These are phyloP conservation scores for Caenorhabditis japonica DNA, from an alignment of 2,888 invertebrate species.

Conservation along the genomic window DNA sequence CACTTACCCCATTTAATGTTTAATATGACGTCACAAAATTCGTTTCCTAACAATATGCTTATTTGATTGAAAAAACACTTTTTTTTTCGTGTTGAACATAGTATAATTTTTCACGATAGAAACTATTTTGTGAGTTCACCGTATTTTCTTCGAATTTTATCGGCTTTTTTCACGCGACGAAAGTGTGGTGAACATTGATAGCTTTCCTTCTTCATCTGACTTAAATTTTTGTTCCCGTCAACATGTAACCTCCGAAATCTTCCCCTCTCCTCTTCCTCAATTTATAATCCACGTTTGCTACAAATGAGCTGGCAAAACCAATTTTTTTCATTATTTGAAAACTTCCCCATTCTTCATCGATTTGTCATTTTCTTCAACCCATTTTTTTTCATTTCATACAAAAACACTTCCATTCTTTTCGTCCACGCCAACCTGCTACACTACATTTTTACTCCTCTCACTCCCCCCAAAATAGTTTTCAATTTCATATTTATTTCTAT, in stretches of 20 bases:
- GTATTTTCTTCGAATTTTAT: slow-evolving; percentile 45
- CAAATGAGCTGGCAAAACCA: too few species aligned
- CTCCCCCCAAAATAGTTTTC: slow-evolving; percentile 45
- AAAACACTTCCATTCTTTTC: slow-evolving; percentile 10
- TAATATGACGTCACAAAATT: too few species aligned
- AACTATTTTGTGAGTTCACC: slow-evolving; percentile 37
- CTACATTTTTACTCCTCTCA: too few species aligned
- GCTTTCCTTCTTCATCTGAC: slow-evolving; percentile 15
- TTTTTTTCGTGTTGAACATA: slow-evolving; percentile 44
- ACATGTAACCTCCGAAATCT: slow-evolving; percentile 21
- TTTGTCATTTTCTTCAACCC: slow-evolving; percentile 10
- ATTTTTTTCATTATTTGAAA: slow-evolving; percentile 21
- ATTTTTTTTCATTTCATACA: slow-evolving; percentile 10
- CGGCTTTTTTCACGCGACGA: slow-evolving; percentile 13
- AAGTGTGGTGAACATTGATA: slow-evolving; percentile 22
- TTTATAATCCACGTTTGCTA: too few species aligned
- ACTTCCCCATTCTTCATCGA: slow-evolving; percentile 17
- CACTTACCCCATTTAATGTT: too few species aligned
- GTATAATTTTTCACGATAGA: slow-evolving; percentile 27
- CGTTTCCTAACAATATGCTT: neutral
- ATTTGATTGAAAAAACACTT: slow-evolving; percentile 1
- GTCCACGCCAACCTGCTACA: slow-evolving; percentile 15
- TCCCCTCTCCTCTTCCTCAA: too few species aligned
- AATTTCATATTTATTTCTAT: slow-evolving; percentile 58
- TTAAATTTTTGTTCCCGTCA: neutral